Base-by-base conservation (phyloP, 2,888 invertebrate genomes). In the Atethmia centrago region DNA sequence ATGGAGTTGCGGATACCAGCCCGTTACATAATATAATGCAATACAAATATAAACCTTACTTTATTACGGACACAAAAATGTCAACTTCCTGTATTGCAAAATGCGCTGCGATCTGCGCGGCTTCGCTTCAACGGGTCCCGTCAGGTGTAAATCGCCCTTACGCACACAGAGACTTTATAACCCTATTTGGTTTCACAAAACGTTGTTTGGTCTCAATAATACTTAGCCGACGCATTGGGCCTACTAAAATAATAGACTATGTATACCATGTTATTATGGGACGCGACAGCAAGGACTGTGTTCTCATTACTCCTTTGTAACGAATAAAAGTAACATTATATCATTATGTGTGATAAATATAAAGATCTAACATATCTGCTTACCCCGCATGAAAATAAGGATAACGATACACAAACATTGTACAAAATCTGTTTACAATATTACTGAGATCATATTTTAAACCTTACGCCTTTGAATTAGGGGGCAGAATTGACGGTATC, bases 401-500 rank as follows among this genome's bases (percentile, higher is more conserved):
- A 77, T 80, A 80, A 72, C 12, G 69, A 83, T 72, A 59, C 67
- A 67, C 59, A 70, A 75, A 79, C 56, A 79, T 84, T 80, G 77
- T 86, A 81, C 79, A 76, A 84, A 86, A 85, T 84, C 80, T 82
- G 78, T 82, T 71, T 56, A 77, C 74, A 79, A 76, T 76, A 47
- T 84, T 79, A 71, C 77, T 80, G 85, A 73, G 78, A 82, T 82
- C 80, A 88, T 86, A 93, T 89, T 92, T 90, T 92, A 88, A 87
- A 90, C 93, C 90, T 91, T 94, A 92, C 71, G 73, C 73, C 88
- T 82, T 91, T 87, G 92, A 85, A 88, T 92, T 93, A 94, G 87
- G 88, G 87, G 88, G 87, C 88, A 91, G 83, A 91, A 90, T 91
- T 91, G 92, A 92, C 89, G 87, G 86, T 88, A 88, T 95, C 95